Conservation (phyloP, 2,888 invertebrate species). For the Plebejus argus region DNA sequence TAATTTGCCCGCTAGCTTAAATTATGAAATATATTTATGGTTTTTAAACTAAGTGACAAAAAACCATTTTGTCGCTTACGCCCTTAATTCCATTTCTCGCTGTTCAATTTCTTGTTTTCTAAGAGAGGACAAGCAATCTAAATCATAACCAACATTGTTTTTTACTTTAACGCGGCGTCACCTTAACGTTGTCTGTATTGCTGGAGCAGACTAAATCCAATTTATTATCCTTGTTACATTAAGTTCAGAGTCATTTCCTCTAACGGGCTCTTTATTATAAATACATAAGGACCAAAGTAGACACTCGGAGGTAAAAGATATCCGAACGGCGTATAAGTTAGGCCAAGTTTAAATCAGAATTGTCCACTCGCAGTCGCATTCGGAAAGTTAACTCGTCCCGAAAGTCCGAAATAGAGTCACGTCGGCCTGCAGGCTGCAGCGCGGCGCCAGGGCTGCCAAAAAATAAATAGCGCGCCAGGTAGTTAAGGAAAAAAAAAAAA, state of each 20-base stretch:
- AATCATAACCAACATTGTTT: no score
- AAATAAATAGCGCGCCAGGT: neutral
- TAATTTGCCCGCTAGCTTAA: no score
- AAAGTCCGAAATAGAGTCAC: slow-evolving; percentile 29
- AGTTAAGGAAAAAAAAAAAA: neutral
- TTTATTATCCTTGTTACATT: neutral
- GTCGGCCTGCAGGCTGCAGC: slow-evolving; percentile 15
- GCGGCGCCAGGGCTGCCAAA: neutral
- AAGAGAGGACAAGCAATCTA: no score
- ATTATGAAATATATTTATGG: no score
- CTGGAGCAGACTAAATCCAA: neutral
- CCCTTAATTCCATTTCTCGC: no score
- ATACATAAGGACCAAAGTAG: neutral
- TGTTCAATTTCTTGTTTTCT: no score
- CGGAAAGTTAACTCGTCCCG: slow-evolving; percentile 29
- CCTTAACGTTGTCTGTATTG: neutral
- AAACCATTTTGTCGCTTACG: no score
- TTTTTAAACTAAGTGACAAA: no score
- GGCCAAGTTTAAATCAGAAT: slow-evolving; percentile 27
- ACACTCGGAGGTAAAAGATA: neutral
- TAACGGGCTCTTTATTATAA: neutral
- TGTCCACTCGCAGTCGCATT: slow-evolving; percentile 25
- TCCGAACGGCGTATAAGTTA: neutral
- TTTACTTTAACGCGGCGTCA: no score
- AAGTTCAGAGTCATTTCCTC: neutral